These are phyloP conservation scores for Melitaea athalia DNA, from an alignment of 2,888 invertebrate species.

Conservation along the genomic window DNA sequence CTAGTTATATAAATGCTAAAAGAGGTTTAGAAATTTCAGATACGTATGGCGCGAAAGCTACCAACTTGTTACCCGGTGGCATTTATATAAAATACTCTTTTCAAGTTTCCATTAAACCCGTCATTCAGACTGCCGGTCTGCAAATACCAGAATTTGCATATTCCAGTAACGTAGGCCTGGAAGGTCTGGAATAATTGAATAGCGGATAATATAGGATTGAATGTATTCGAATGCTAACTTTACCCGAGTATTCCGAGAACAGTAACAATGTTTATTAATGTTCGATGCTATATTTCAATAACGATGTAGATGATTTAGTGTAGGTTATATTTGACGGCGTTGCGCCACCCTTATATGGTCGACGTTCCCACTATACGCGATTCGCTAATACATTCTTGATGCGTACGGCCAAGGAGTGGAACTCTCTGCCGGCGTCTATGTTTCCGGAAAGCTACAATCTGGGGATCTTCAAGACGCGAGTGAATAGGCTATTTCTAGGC, in stretches of 20 bases:
- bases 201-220: conserved; percentile 15
- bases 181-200: conserved; percentile 37
- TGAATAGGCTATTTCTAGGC: too few relatives aligned
- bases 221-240: conserved; percentile 8
- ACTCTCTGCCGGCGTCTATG: too few relatives aligned
- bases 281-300: too few relatives aligned
- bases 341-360: too few relatives aligned
- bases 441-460: too few relatives aligned
- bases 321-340: too few relatives aligned
- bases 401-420: too few relatives aligned
- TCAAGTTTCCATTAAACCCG: neutral
- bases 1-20: neutral
- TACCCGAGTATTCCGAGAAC: conserved; percentile 5
- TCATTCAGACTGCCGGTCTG: conserved; percentile 54
- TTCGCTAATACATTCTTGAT: too few relatives aligned
- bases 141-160: conserved; percentile 60
- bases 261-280: neutral
- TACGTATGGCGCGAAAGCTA: conserved; percentile 6
- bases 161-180: conserved; percentile 13
- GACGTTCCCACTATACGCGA: too few relatives aligned
- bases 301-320: too few relatives aligned
- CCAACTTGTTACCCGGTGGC: neutral
- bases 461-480: too few relatives aligned
- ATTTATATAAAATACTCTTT: conserved; percentile 15
- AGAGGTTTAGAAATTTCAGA: neutral